phyloP scores from a whole-genome alignment of 30 jellyfish, hydroid and myxozoan genomes.

The Aurelia aurita complex sp. Pacific region DNA sequence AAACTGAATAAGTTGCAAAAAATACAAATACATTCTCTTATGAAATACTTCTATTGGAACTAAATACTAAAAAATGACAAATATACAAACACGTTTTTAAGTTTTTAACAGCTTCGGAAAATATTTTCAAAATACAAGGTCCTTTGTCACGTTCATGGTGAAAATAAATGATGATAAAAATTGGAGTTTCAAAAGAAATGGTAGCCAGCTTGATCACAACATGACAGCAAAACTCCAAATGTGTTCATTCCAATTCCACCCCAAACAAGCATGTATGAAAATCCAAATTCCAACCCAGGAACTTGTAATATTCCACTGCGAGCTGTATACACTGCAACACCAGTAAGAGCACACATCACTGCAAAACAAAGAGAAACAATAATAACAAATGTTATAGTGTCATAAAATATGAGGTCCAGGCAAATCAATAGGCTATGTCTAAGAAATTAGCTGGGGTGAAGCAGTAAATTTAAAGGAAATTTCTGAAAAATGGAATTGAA shows the following conservation, averaged over 20 bases:
- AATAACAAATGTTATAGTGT: no score
- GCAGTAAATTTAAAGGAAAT: no score
- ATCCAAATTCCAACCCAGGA: conserved; percentile 77
- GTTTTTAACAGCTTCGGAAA: no score
- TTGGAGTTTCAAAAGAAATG: conserved; percentile 19
- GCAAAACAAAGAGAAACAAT: neutral
- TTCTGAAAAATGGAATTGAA: neutral
- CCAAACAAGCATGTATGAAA: conserved; percentile 80
- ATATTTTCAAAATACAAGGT: no score
- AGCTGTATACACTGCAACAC: conserved; percentile 51
- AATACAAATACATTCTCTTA: no score
- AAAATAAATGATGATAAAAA: neutral
- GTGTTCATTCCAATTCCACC: conserved; percentile 54
- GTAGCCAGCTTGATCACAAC: conserved; percentile 68
- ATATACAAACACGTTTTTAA: no score
- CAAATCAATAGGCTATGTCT: no score
- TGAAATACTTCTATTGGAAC: no score
- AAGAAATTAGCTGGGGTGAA: no score
- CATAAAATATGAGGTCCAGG: no score
- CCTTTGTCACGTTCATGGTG: neutral
- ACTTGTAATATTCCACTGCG: conserved; percentile 63
- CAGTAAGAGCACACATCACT: conserved; percentile 49
- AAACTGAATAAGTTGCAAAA: no score
- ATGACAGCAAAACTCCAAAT: conserved; percentile 47
- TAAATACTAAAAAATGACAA: no score